Percentiles rank a stretch among this genome's conserved stretches.
These are phyloP conservation scores for Serranus cabrilla DNA, from an alignment of 2,797 vertebrate species.

Conservation along the genomic window DNA sequence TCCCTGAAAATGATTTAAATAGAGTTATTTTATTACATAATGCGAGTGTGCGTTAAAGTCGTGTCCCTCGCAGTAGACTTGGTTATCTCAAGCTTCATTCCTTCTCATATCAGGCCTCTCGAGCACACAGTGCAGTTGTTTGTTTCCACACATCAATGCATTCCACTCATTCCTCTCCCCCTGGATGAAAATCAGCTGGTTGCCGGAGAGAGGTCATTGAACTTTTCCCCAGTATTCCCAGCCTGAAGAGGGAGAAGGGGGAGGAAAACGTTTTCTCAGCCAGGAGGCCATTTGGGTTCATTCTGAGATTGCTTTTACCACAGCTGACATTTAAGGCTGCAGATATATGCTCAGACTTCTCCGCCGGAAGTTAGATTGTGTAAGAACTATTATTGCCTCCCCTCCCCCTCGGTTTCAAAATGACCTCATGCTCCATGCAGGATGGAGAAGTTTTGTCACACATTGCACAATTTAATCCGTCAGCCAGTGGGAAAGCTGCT, in stretches of 20 bases:
- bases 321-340: constrained; percentile 8
- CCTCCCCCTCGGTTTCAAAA: constrained; percentile 19
- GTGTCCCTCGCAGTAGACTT: constrained; percentile 33
- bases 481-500: constrained; percentile 31
- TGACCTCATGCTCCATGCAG: constrained; percentile 62
- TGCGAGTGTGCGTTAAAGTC: constrained; percentile 4
- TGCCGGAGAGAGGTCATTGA: constrained; percentile 92
- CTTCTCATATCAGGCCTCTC: constrained; percentile 75
- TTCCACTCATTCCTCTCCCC: constrained; percentile 93
- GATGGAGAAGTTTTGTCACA: constrained; percentile 62
- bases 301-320: constrained; percentile 23
- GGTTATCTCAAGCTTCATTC: constrained; percentile 65
- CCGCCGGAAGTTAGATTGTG: constrained; percentile 38
- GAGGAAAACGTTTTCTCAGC: not conserved
- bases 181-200: constrained; percentile 95
- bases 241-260: constrained; percentile 14
- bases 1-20: constrained; percentile 17
- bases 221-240: constrained; percentile 87
- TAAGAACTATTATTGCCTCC: constrained; percentile 37
- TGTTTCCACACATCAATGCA: constrained; percentile 94
- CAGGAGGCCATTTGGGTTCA: not conserved
- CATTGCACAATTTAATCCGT: constrained; percentile 46
- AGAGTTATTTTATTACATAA: constrained; percentile 59
- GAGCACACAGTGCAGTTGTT: constrained; percentile 91
- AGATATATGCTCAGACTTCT: constrained; percentile 19